These are phyloP conservation scores for Australoheros facetus DNA, from an alignment of 2,797 vertebrate genomes.

Conservation along the genomic window DNA sequence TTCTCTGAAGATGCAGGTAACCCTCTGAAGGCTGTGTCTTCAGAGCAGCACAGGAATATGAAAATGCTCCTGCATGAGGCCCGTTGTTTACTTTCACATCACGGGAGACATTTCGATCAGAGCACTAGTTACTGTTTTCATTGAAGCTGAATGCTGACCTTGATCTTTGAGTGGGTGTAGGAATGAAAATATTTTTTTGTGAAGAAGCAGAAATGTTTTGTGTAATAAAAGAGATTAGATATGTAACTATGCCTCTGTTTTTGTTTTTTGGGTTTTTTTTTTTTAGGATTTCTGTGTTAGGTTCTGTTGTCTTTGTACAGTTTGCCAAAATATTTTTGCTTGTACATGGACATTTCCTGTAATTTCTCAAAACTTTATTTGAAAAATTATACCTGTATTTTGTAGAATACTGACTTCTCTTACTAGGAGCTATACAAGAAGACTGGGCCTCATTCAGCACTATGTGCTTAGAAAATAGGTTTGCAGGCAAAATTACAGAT, in stretches of 20 bases:
- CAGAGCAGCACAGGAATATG: neutral
- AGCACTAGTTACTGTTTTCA: neutral
- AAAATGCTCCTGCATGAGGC: neutral
- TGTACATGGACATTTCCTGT: rapidly evolving
- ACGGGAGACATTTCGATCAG: no score
- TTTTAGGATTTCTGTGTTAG: no score
- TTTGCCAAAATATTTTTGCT: no score
- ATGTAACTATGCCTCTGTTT: neutral
- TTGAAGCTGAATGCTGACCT: neutral
- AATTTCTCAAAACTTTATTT: neutral
- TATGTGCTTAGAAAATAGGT: neutral
- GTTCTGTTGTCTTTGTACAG: no score
- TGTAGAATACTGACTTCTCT: neutral
- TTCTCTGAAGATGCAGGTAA: neutral
- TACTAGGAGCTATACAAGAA: neutral
- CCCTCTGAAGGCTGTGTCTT: no score
- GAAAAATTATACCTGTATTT: neutral
- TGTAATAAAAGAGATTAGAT: neutral
- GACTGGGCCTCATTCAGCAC: neutral
- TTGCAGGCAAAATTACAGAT: neutral
- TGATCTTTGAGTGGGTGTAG: neutral
- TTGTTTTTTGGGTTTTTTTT: no score
- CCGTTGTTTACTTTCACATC: no score
- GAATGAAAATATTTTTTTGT: neutral
- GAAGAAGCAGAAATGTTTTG: neutral